Conservation (phyloP, 1,140 invertebrate genomes). For the Zaprionus nigranus region DNA sequence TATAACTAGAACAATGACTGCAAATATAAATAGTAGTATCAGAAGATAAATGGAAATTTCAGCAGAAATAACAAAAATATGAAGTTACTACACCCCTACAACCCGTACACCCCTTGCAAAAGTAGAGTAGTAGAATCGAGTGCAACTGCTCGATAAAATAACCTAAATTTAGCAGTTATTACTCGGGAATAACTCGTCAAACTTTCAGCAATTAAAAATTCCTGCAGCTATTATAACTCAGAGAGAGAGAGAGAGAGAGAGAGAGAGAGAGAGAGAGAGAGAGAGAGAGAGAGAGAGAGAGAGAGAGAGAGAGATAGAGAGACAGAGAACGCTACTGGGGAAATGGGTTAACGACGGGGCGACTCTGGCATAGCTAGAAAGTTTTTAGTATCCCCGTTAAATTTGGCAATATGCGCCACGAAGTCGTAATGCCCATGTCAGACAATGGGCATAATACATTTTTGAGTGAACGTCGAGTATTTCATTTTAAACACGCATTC, state of each 20-base stretch:
- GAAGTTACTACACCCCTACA: neutral
- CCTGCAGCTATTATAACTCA: neutral
- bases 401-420: constrained; percentile 12
- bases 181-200: neutral
- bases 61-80: neutral
- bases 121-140: neutral
- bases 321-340: neutral
- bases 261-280: no score
- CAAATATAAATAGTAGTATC: no score
- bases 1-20: no score
- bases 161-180: constrained; percentile 5
- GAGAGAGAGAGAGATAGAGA: no score
- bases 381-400: constrained; percentile 11
- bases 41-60: no score
- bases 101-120: no score
- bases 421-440: constrained; percentile 25
- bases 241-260: no score
- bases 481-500: constrained; percentile 82
- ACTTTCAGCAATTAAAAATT: constrained; percentile 4
- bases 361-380: neutral
- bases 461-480: constrained; percentile 78
- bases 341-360: constrained; percentile 3
- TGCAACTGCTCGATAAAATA: neutral
- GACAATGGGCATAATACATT: constrained; percentile 51
- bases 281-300: neutral